Conservation (phyloP, 1,140 invertebrate genomes). For the Megalopta genalis region DNA sequence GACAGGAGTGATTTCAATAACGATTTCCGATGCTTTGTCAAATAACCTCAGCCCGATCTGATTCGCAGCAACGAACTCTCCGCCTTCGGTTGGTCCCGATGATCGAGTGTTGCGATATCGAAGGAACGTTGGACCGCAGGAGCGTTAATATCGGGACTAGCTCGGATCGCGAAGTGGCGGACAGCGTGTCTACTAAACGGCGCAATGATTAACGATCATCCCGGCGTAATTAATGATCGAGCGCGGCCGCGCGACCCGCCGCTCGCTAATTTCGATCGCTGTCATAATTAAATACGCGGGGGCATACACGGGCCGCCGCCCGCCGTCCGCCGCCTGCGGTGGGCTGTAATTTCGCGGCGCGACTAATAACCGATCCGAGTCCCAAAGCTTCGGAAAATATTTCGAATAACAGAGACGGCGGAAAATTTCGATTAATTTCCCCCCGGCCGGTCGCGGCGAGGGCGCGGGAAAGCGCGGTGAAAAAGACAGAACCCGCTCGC, state of each 20-base stretch:
- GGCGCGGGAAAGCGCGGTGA: background rate
- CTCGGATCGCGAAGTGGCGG: conserved; percentile 6
- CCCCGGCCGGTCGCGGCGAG: background rate
- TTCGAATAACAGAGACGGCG: conserved; percentile 20
- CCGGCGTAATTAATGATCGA: conserved; percentile 35
- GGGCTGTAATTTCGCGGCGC: conserved; percentile 25
- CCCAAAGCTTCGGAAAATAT: conserved; percentile 25
- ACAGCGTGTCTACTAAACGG: conserved; percentile 20
- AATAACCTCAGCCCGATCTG: no score
- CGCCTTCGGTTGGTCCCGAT: no score
- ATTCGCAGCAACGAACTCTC: no score
- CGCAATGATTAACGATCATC: conserved; percentile 42
- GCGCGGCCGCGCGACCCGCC: background rate
- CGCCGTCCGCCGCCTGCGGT: no score
- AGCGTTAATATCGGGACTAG: conserved; percentile 2
- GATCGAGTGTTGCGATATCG: background rate
- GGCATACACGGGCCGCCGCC: no score
- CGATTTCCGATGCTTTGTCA: no score
- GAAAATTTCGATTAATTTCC: conserved; percentile 43
- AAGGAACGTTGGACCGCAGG: background rate
- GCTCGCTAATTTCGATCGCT: conserved; percentile 42
- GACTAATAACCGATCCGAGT: conserved; percentile 21
- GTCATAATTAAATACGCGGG: conserved; percentile 45
- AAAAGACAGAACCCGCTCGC: background rate
- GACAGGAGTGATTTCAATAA: no score